A percentile compares a stretch with the other conserved stretches of the same genome.
These are phyloP conservation scores for Dendropsophus ebraccatus DNA, from an alignment of 2,113 vertebrate species.

Conservation along the genomic window DNA sequence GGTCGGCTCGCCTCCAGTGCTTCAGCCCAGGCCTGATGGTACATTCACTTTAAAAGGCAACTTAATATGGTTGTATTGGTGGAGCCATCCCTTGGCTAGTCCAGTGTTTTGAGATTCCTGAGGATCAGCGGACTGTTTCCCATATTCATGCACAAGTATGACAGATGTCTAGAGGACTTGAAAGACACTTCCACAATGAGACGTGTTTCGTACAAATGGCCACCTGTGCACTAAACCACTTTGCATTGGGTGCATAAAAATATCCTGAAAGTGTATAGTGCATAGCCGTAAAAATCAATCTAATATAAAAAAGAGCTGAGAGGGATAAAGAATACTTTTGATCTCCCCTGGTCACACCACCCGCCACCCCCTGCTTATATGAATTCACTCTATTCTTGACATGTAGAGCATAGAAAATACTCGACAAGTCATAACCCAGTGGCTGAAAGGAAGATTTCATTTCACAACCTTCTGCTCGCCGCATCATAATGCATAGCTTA, in stretches of 20 bases:
- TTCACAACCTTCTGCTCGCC: background rate
- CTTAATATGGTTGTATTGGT: no score
- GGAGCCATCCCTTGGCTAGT: no score
- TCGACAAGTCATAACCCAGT: background rate
- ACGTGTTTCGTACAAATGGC: background rate
- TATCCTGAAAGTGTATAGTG: no score
- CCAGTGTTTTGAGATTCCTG: no score
- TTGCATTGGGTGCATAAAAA: background rate
- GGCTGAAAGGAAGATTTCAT: background rate
- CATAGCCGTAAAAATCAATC: background rate
- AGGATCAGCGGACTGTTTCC: no score
- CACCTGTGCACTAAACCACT: no score
- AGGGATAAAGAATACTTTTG: background rate
- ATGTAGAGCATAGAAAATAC: no score
- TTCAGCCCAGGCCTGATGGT: no score
- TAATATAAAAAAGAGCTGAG: background rate
- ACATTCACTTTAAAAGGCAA: no score
- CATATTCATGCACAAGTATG: background rate
- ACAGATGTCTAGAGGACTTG: background rate
- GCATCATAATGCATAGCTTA: background rate
- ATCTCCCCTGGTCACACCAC: slow-evolving; percentile 7
- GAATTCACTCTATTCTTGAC: background rate
- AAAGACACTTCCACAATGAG: background rate
- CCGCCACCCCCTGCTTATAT: background rate
- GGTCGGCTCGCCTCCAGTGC: no score